Evolutionary conservation across 2,113 vertebrate species (phyloP), one percentile per base, ranked within the genome.

Genomic region (Dasyornis broadbenti): DNA sequence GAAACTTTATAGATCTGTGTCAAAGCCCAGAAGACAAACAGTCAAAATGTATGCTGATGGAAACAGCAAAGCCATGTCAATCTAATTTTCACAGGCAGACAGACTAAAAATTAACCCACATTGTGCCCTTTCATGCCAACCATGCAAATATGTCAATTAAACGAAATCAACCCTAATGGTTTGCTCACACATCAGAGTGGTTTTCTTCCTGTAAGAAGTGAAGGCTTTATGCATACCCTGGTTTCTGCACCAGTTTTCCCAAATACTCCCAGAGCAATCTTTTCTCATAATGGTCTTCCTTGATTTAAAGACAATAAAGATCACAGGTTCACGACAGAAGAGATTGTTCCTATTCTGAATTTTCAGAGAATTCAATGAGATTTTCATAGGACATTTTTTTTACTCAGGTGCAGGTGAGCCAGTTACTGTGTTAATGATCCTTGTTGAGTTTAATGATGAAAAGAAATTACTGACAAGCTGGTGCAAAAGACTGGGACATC

Each of bases 391-490:
- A 70, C 8, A 0, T 19, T 77, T 95, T 95, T 86, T 88, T 95
- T 64, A 84, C 57, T 61, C 22, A 68, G 71, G 53, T 88, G 81
- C 94, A 95, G 71, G 78, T 93, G 86, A 95, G 72, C 37, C 63
- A 86, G 56, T 89, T 94, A 54, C 86, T 71, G 64, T 82, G 56
- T 87, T 95, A 93, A 93, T 94, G 82, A 91, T 61, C 60, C 90
- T 94, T 93, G 42, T 72, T 89, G 81, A 85, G 75, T 93, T 92
- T 93, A 89, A 95, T 92, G 82, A 96, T 93, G 90, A 94, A 96
- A 97, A 94, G 81, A 79, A 89, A 37, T 91, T 60, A 86, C 71
- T 73, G 68, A 33, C 64, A 92, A 95, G 50, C 59, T 2, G 4
- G 56, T 90, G 86, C 69, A 91, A 95, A 95, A 83, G 71, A 64